Conservation (phyloP, 2,113 vertebrate species). For the Hemicordylus capensis region DNA sequence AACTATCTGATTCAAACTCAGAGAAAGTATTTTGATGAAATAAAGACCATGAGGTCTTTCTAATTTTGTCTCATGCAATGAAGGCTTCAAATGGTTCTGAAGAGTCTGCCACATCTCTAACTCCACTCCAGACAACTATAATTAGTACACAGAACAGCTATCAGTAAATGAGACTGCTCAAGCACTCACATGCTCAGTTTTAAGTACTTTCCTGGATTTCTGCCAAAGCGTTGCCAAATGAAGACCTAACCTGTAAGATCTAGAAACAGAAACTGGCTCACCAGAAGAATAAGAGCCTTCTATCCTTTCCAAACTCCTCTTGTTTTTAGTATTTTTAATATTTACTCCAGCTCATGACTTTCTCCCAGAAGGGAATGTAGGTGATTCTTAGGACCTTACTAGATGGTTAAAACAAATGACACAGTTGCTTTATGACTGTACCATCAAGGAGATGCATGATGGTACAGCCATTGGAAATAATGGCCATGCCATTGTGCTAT, state of each 20-base stretch:
- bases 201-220: constrained; percentile 6
- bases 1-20: background rate
- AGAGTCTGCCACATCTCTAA: constrained; percentile 13
- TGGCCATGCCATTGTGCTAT: no score
- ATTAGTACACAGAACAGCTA: constrained; percentile 8
- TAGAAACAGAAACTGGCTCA: constrained; percentile 8
- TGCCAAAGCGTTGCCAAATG: constrained; percentile 1
- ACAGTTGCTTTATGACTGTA: no score
- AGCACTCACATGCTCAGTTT: constrained; percentile 9
- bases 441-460: no score
- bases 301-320: background rate
- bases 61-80: background rate
- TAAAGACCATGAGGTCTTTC: background rate
- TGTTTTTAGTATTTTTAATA: constrained; percentile 9
- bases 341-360: constrained; percentile 19
- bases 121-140: constrained; percentile 17
- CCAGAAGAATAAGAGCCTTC: constrained; percentile 16
- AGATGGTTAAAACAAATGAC: no score
- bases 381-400: background rate
- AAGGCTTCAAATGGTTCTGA: background rate
- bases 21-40: background rate
- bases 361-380: constrained; percentile 3
- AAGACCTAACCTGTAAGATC: constrained; percentile 1
- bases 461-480: no score
- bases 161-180: constrained; percentile 12